phyloP scores from a whole-genome alignment of 2,888 invertebrate genomes.

The Coenonympha arcania region DNA sequence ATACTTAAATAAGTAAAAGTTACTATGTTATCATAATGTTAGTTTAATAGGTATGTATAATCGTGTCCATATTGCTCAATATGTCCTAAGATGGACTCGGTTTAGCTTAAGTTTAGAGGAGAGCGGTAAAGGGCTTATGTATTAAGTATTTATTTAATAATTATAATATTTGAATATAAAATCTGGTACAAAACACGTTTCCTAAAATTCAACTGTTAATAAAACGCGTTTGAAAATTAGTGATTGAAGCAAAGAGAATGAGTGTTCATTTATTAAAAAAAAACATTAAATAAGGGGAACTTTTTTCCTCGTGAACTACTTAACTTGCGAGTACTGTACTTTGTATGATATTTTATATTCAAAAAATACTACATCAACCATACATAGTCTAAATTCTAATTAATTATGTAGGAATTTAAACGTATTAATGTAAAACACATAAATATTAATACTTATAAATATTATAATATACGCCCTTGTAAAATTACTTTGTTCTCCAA shows the following conservation, averaged over 20 bases:
- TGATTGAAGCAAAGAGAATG: no score
- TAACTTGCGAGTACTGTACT: no score
- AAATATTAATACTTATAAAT: conserved; percentile 23
- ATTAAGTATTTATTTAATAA: conserved; percentile 50
- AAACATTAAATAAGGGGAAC: no score
- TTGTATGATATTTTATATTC: conserved; percentile 1
- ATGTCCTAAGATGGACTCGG: conserved; percentile 54
- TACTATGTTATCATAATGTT: conserved; percentile 31
- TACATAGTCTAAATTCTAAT: conserved; percentile 34
- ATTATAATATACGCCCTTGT: conserved; percentile 48
- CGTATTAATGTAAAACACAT: conserved; percentile 41
- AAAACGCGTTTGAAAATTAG: no score
- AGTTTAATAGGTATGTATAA: conserved; percentile 49
- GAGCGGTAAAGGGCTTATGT: conserved; percentile 59
- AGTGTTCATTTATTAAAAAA: no score
- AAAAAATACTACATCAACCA: conserved; percentile 4
- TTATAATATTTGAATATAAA: conserved; percentile 43
- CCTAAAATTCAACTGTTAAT: no score
- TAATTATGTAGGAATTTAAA: conserved; percentile 51
- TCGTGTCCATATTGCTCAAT: conserved; percentile 72
- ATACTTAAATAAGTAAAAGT: conserved; percentile 24
- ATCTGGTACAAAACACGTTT: no score
- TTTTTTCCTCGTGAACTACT: no score
- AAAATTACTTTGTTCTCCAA: conserved; percentile 62
- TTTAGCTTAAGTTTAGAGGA: conserved; percentile 62